A percentile compares a stretch with the other conserved stretches of the same genome.
Conservation (phyloP, 2,797 vertebrate genomes). For the Nasua narica region DNA sequence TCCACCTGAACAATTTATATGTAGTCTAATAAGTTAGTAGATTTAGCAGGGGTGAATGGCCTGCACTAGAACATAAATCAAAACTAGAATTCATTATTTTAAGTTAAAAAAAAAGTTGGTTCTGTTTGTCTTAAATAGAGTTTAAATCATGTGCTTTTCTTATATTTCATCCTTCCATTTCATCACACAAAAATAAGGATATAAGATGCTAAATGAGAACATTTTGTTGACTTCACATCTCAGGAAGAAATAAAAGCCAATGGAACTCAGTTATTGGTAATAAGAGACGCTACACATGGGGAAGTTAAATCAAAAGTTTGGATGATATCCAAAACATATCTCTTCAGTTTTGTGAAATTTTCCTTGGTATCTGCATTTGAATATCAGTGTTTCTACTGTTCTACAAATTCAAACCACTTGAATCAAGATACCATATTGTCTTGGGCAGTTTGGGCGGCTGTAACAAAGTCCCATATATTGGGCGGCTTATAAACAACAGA, state of each 20-base stretch:
- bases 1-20: neutral
- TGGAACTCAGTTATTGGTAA: neutral
- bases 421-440: neutral
- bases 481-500: neutral
- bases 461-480: neutral
- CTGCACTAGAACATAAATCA: neutral
- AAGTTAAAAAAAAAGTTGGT: neutral
- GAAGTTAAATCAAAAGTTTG: neutral
- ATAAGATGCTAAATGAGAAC: neutral
- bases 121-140: neutral
- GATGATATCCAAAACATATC: neutral
- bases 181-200: neutral
- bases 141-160: neutral
- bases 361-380: neutral
- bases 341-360: neutral
- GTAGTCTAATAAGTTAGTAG: neutral
- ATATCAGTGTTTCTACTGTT: neutral
- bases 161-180: neutral
- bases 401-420: neutral
- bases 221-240: neutral
- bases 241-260: constrained; percentile 34
- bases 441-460: neutral
- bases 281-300: neutral
- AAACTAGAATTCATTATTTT: constrained; percentile 1
- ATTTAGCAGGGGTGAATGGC: neutral